Evolutionary conservation across 2,888 invertebrate genomes (phyloP), one percentile per base, ranked within the genome.

Genomic region (Apotomis turbidana): DNA sequence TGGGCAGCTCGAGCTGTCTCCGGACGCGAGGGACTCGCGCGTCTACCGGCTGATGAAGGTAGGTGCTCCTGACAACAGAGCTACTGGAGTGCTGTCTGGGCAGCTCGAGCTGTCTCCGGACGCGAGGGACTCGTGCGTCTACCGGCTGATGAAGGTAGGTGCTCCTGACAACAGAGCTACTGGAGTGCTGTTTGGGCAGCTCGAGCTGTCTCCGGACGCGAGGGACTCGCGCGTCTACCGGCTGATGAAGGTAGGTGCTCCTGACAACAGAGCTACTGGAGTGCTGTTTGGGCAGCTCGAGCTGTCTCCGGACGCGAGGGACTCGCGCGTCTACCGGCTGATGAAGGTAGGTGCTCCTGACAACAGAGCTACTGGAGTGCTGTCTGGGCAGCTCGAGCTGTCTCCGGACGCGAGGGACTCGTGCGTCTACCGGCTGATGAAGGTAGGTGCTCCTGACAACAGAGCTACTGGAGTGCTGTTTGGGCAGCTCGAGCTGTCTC

Each of bases 231-330:
- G 64, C 3, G 75, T 91, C 44, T 89, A 78, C 79, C 80, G 79
- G 44, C 77, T 82, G 63, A 89, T 92, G 88, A 81, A 89, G 90
- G 92, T 90, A 69, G 62, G 73, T 49, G 51, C 44, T 55, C 46
- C 54, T 59, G 52, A 4, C 9, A n/a, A 84, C 36, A 91, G 91
- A 78, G 76, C 83, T 74, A 86, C 85, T 68, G 73, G 79, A 82
- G 71, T 91, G 88, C 87, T 92, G 92, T 80, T 78, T 90, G 75
- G 91, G 91, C 79, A 89, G 85, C 85, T 91, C 83, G 88, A 89
- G 81, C 87, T 92, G 54, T 52, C 77, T 55, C 78, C 83, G 1
- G 77, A 76, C 59, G 71, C 15, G 12, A 49, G 60, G 0, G 49
- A 52, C 38, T 67, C 66, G n/a, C 54, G 64, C 3, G 75, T 91